A percentile compares a stretch with the other conserved stretches of the same genome.
phyloP scores from a whole-genome alignment of 1,140 invertebrate species.

The Catajapyx aquilonaris region DNA sequence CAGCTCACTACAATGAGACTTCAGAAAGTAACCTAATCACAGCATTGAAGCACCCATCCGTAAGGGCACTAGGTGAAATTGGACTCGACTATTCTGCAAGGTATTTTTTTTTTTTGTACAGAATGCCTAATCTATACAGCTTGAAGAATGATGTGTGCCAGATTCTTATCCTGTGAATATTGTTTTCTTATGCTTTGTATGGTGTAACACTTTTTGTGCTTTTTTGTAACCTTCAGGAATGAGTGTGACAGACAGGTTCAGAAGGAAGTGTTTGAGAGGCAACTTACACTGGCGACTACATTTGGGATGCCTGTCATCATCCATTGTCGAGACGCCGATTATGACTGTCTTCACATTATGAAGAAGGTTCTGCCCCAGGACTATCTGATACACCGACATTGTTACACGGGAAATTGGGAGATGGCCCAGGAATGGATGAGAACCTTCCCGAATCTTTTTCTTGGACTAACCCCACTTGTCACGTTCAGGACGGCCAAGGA shows the following conservation, averaged over 20 bases:
- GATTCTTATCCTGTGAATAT: too few species aligned
- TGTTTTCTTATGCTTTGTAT: too few species aligned
- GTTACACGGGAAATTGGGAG: not conserved
- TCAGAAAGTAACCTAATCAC: not conserved
- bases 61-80: not conserved
- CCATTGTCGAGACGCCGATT: not conserved
- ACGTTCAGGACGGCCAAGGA: not conserved
- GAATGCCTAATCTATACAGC: too few species aligned
- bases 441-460: not conserved
- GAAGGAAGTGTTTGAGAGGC: not conserved
- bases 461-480: not conserved
- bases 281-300: not conserved
- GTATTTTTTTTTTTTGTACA: too few species aligned
- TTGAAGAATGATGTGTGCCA: too few species aligned
- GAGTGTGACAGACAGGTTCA: not conserved
- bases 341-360: not conserved
- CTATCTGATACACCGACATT: not conserved
- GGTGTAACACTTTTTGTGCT: too few species aligned
- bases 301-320: not conserved
- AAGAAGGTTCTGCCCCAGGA: not conserved
- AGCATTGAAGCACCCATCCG: not conserved
- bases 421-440: not conserved
- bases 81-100: not conserved
- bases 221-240: too few species aligned
- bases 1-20: not conserved